Evolutionary conservation across 2,888 invertebrate genomes (phyloP).

Genomic region (Zaprionus bogoriensis): DNA sequence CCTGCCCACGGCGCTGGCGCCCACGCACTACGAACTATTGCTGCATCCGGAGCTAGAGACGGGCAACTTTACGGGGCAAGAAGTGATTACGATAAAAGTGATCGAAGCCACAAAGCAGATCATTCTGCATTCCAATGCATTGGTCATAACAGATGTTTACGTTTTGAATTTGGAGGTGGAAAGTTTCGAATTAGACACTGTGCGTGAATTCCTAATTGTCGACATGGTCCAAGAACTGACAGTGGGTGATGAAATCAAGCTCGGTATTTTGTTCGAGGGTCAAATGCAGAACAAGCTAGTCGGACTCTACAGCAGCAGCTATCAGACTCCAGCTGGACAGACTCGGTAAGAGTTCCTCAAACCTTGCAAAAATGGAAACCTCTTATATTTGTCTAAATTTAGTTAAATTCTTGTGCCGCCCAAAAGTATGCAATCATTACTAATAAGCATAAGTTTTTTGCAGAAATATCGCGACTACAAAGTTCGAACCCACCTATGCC

Average conservation of each 20-base stretch:
- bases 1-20: conserved; percentile 85
- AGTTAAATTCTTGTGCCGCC: conserved; percentile 5
- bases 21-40: conserved; percentile 86
- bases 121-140: conserved; percentile 85
- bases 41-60: conserved; percentile 86
- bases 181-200: conserved; percentile 43
- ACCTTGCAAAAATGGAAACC: background rate
- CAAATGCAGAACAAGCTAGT: conserved; percentile 87
- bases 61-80: conserved; percentile 85
- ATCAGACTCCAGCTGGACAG: conserved; percentile 82
- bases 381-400: too few species aligned
- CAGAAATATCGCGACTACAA: conserved; percentile 92
- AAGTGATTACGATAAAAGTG: conserved; percentile 83
- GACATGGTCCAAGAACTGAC: conserved; percentile 64
- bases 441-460: conserved; percentile 62
- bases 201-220: conserved; percentile 70
- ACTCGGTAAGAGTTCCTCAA: conserved; percentile 82
- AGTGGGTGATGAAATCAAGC: conserved; percentile 81
- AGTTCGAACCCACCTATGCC: conserved; percentile 97
- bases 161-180: conserved; percentile 33
- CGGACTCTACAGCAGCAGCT: conserved; percentile 89
- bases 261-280: conserved; percentile 86
- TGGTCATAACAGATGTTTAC: conserved; percentile 81
- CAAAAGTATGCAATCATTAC: conserved; percentile 39
- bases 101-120: conserved; percentile 83